Evolutionary conservation across 2,888 invertebrate species (phyloP), one percentile per base, ranked within the genome.

Genomic region (Podabrus alpinus): DNA sequence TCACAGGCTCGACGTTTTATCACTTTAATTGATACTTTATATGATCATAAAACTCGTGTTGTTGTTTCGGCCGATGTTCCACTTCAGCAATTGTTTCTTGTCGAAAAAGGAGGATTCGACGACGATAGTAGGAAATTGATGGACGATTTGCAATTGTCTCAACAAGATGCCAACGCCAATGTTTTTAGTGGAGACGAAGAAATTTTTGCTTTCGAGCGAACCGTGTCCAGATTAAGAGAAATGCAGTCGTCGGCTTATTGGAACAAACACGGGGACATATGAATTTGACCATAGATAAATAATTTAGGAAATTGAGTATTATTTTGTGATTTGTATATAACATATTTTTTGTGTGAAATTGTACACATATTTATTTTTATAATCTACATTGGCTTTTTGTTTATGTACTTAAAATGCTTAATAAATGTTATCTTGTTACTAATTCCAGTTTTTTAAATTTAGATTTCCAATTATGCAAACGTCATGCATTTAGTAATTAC

Each of bases 111-210:
- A n/a, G 89, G 89, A 75, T 72, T 77, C 0, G 90, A 89, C 29
- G 97, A 98, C 86, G 93, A 94, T 9, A 93, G 95, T 81, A 90
- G 97, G 83, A 92, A 93, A 82, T 89, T 99, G 1, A 98, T 99
- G 97, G 99, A 99, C 85, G 99, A 99, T 87, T 90, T 99, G 78
- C 94, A 94, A 82, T 95, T 99, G 72, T 92, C 91, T 80, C 92
- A 94, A 68, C 94, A 93, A 72, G 91, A 93, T 83, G 92, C 94
- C 16, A 91, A 91, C 79, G 94, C 97, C 3, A 97, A 95, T 83
- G 94, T 99, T 81, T 99, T 99, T 84, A 98, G 97, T 0, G 99
- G 99, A 0, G 97, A 97, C 86, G 99, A 99, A 87, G 99, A 99
- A 88, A 88, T 97, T 83, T 99, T 99, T 88, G 99, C 99, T 0